These are phyloP conservation scores for Abramis brama DNA, from an alignment of 2,113 vertebrate genomes.

Conservation along the genomic window DNA sequence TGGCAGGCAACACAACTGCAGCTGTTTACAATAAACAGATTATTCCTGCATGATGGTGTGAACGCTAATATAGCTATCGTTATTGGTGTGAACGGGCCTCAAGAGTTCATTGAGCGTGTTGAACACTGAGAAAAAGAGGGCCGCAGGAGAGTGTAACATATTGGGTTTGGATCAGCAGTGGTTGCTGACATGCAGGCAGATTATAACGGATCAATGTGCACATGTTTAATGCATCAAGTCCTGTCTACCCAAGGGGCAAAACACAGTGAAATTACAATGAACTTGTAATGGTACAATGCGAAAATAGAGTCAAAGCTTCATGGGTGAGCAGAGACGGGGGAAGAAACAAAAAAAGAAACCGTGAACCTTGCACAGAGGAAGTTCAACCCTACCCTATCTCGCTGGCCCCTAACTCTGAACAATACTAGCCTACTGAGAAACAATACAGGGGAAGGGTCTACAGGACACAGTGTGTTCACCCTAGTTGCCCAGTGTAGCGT, in stretches of 20 bases:
- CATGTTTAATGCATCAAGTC: constrained; percentile 35
- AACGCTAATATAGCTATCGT: too few relatives aligned
- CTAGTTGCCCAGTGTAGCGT: background rate
- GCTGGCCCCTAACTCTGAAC: constrained; percentile 32
- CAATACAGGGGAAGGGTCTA: constrained; percentile 18
- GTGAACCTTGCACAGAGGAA: constrained; percentile 22
- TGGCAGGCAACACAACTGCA: too few relatives aligned
- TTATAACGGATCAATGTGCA: constrained; percentile 24
- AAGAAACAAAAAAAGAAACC: background rate
- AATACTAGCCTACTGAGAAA: constrained; percentile 32
- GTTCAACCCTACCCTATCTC: background rate
- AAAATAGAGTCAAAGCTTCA: constrained; percentile 6
- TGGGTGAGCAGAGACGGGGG: background rate
- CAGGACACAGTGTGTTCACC: background rate
- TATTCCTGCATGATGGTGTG: too few relatives aligned
- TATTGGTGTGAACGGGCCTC: too few relatives aligned
- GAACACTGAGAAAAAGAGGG: background rate
- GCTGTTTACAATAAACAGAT: too few relatives aligned
- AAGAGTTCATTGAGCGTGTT: background rate
- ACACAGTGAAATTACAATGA: background rate
- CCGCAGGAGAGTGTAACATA: background rate
- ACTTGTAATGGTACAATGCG: background rate
- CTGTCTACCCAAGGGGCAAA: background rate
- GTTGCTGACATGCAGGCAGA: constrained; percentile 12
- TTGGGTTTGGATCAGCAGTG: background rate